Conservation (phyloP, 2,888 invertebrate genomes). For the Molanna angustata region DNA sequence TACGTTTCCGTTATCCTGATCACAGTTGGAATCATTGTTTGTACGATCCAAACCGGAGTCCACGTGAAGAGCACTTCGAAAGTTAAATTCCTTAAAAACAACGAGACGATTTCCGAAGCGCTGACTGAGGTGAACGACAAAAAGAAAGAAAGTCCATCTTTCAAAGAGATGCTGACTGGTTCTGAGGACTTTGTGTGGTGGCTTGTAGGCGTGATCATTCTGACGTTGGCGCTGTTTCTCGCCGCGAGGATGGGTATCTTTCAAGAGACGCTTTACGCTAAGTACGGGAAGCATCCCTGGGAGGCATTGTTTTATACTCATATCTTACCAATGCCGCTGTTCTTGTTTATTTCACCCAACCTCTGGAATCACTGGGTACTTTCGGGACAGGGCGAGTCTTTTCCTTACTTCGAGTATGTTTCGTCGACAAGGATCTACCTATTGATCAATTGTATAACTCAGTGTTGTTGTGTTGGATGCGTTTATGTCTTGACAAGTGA, state of each 20-base stretch:
- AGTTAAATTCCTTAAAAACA: too few species aligned
- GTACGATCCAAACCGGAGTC: conserved; percentile 62
- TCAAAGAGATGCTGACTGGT: too few species aligned
- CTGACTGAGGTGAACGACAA: background rate
- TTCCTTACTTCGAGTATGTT: conserved; percentile 45
- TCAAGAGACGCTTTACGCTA: conserved; percentile 64
- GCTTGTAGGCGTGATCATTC: conserved; percentile 56
- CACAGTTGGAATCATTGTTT: conserved; percentile 67
- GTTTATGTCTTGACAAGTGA: conserved; percentile 76
- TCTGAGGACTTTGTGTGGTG: conserved; percentile 7
- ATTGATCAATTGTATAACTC: conserved; percentile 65
- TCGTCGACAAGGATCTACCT: conserved; percentile 64
- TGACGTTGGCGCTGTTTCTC: conserved; percentile 67
- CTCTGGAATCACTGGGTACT: conserved; percentile 58
- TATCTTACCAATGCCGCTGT: conserved; percentile 69
- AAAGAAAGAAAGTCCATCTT: background rate
- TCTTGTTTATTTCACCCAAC: conserved; percentile 60
- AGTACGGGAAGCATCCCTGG: conserved; percentile 70
- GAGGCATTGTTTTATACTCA: conserved; percentile 71
- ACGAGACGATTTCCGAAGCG: too few species aligned
- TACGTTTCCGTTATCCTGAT: conserved; percentile 74
- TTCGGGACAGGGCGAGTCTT: conserved; percentile 52
- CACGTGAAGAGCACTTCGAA: too few species aligned
- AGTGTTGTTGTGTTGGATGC: conserved; percentile 72
- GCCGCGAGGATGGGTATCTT: conserved; percentile 76